Evolutionary conservation across 1,140 invertebrate species (phyloP).

Genomic region (Leptonema lineaticorne): DNA sequence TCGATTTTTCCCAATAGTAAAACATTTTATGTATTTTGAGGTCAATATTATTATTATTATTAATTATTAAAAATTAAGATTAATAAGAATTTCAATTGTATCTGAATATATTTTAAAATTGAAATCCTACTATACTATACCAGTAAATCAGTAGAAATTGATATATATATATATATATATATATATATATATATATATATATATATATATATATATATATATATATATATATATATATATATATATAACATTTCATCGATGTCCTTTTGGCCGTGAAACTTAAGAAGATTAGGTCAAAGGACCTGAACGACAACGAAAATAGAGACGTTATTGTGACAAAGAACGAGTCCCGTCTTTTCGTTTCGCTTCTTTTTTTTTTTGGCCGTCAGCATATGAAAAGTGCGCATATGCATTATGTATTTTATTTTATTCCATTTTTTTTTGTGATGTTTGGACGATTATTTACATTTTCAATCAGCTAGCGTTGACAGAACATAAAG

Average conservation of each 20-base stretch:
- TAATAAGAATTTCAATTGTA: too few species aligned
- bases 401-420: too few species aligned
- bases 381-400: not conserved
- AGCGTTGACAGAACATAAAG: slow-evolving; percentile 33
- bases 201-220: not conserved
- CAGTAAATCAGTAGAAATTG: not conserved
- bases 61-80: too few species aligned
- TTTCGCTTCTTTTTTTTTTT: not conserved
- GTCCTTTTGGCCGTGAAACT: slow-evolving; percentile 19
- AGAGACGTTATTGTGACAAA: slow-evolving; percentile 40
- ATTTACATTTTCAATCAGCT: slow-evolving; percentile 42
- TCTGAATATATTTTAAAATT: too few species aligned
- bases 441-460: too few species aligned
- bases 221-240: not conserved
- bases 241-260: slow-evolving; percentile 14
- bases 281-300: slow-evolving; percentile 41
- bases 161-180: not conserved
- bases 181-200: not conserved
- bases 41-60: too few species aligned
- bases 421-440: slow-evolving; percentile 26
- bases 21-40: too few species aligned
- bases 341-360: not conserved
- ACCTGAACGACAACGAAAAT: slow-evolving; percentile 36
- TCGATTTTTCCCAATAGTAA: too few species aligned
- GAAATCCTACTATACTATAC: too few species aligned